These are phyloP conservation scores for Drosophila parvula DNA, from an alignment of 1,140 invertebrate genomes.

Conservation along the genomic window DNA sequence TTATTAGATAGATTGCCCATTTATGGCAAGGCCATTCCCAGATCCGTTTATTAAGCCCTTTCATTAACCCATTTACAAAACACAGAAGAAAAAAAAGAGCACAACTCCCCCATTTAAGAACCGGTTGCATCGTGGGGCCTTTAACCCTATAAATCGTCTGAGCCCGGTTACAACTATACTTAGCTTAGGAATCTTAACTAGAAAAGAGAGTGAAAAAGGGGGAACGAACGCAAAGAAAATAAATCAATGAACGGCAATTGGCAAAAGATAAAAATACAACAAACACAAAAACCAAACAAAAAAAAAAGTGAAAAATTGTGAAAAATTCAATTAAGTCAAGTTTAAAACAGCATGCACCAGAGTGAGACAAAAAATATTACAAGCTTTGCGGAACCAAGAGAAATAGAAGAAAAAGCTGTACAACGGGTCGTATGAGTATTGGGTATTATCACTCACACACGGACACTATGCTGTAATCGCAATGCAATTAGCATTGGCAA, in stretches of 20 bases:
- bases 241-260: constrained; percentile 71
- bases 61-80: constrained; percentile 2
- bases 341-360: constrained; percentile 62
- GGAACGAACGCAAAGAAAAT: constrained; percentile 19
- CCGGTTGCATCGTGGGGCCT: constrained; percentile 34
- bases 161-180: constrained; percentile 4
- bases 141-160: constrained; percentile 44
- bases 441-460: constrained; percentile 69
- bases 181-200: neutral
- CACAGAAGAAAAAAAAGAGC: neutral
- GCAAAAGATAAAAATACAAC: constrained; percentile 66
- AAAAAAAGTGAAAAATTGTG: constrained; percentile 43
- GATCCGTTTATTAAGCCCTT: constrained; percentile 21
- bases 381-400: constrained; percentile 62
- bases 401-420: constrained; percentile 39
- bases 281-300: constrained; percentile 17
- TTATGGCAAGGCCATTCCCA: constrained; percentile 4
- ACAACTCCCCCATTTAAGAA: constrained; percentile 11
- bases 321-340: constrained; percentile 80
- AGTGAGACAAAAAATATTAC: constrained; percentile 70
- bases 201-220: neutral
- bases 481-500: constrained; percentile 78
- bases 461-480: constrained; percentile 76
- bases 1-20: constrained; percentile 22
- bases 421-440: constrained; percentile 59